These are phyloP conservation scores for Haemorhous mexicanus DNA, from an alignment of 2,113 vertebrate genomes.

Conservation along the genomic window DNA sequence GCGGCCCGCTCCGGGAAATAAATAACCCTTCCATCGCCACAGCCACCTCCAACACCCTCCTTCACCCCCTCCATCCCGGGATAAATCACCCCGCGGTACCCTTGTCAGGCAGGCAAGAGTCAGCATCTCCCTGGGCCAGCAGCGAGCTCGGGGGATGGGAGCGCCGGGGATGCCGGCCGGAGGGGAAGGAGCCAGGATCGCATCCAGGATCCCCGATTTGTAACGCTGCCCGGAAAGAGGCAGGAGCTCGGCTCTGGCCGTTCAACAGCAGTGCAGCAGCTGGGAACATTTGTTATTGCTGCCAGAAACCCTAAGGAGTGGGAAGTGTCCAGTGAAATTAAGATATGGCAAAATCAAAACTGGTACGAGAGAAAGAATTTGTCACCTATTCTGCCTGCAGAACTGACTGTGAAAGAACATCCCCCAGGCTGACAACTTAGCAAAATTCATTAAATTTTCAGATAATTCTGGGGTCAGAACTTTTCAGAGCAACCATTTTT, in stretches of 20 bases:
- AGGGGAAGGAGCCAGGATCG: background rate
- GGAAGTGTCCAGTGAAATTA: background rate
- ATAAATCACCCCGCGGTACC: background rate
- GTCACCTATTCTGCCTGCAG: background rate
- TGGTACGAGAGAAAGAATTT: background rate
- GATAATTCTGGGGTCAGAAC: background rate
- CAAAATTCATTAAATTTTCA: background rate
- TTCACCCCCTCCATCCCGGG: background rate
- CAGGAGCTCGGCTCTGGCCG: rapidly evolving
- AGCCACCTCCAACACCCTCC: background rate
- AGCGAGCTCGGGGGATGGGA: background rate
- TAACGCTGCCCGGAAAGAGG: background rate
- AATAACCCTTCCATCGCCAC: rapidly evolving
- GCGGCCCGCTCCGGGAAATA: background rate
- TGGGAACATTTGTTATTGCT: background rate
- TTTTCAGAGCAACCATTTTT: background rate
- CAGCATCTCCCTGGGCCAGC: background rate
- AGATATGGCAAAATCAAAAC: background rate
- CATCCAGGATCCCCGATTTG: background rate
- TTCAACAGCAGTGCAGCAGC: rapidly evolving
- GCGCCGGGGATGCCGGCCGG: background rate
- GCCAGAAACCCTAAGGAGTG: background rate
- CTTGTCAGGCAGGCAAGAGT: background rate
- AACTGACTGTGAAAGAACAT: background rate
- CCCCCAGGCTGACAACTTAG: background rate